Evolutionary conservation across 2,888 invertebrate genomes (phyloP), one percentile per base, ranked within the genome.

Genomic region (Phragmatobia fuliginosa): DNA sequence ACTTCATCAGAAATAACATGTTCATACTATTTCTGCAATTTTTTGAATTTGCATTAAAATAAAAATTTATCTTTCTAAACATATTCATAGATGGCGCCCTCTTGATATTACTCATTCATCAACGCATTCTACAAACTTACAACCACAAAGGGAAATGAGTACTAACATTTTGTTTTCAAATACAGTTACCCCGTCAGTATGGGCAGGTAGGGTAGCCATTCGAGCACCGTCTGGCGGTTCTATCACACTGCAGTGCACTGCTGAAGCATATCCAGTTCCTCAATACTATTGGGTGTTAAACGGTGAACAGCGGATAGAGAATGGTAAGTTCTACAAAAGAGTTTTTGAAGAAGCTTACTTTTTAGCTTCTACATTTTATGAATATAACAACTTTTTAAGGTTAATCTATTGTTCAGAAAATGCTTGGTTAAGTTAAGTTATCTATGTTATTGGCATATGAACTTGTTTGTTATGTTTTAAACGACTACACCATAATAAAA

Each of bases 231-330:
- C 96, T 49, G 97, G 97, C 2, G 96, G 97, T 66, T 94, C 96
- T 68, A 96, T 97, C 75, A 96, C 96, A 0, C 91, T 97, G 58
- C 97, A 97, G 78, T 97, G 97, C 86, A 96, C 96, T 60, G 97
- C 97, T 1, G 97, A 97, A 85, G 97, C 97, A 1, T 97, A 96
- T 87, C 97, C 97, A 0, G 95, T 96, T 78, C 97, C 97, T 7
- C 96, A 97, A 82, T 96, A 96, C 83, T 97, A 97, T 87, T 97
- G 97, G 97, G 96, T 97, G 31, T 94, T 96, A 68, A 96, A 96
- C 68, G 96, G 96, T 61, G 96, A 97, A 66, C 96, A 96, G 80
- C 96, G 96, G 67, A 94, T 96, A 56, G 90, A 96, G 10, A 96
- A 96, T 85, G 96, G 97, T 97, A 91, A 92, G 94, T 38, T 25